Conservation (phyloP, 23 tunicate species). For the Phallusia fumigata region DNA sequence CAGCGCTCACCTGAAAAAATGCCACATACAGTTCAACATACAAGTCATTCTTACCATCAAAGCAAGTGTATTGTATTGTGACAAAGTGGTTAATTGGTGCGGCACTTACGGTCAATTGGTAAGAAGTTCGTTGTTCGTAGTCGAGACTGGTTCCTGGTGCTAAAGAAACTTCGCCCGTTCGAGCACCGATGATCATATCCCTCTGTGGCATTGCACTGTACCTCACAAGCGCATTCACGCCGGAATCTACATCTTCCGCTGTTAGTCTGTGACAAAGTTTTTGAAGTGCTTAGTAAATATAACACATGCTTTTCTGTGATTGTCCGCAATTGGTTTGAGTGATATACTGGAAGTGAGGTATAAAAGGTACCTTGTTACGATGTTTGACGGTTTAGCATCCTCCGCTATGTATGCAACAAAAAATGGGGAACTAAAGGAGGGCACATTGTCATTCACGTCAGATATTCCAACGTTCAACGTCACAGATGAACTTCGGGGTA, state of each 20-base stretch:
- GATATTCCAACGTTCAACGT: conserved; percentile 33
- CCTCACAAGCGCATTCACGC: conserved; percentile 41
- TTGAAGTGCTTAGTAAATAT: too few species aligned
- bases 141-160: conserved; percentile 33
- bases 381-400: conserved; percentile 16
- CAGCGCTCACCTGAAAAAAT: conserved; percentile 24
- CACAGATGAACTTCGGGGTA: conserved; percentile 17
- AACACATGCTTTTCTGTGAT: too few species aligned
- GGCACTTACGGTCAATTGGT: conserved; percentile 41
- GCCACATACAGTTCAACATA: not conserved
- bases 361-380: conserved; percentile 40
- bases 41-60: too few species aligned
- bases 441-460: conserved; percentile 79
- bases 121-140: conserved; percentile 41
- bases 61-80: not conserved
- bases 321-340: not conserved
- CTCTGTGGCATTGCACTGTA: conserved; percentile 33
- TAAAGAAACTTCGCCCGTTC: conserved; percentile 56
- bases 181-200: conserved; percentile 18
- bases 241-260: conserved; percentile 56
- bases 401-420: conserved; percentile 61
- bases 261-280: conserved; percentile 33
- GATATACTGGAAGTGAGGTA: too few species aligned
- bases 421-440: conserved; percentile 55
- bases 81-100: not conserved